Base-by-base conservation (phyloP, 2,888 invertebrate species). In the Platycheirus albimanus region DNA sequence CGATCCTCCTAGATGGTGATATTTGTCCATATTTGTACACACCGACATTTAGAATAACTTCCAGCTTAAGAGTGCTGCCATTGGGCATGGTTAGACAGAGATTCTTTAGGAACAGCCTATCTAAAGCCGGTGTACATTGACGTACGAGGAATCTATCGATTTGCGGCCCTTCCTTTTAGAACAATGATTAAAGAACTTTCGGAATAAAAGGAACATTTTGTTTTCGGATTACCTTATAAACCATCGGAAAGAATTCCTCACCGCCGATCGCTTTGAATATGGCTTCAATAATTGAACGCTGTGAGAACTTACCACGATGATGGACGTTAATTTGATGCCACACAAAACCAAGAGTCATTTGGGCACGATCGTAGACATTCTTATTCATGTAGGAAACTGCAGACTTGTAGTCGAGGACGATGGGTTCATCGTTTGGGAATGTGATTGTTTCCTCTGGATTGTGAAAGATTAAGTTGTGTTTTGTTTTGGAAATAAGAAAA, bases 271-370 rank as follows among this genome's bases (percentile, higher is more conserved):
- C 86, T 24, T 87, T 86, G 45, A 86, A 90, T 15, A 90, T 71
- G 0, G 85, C 87, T 17, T 87, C 87, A 0, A 89, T 33, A 0
- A 89, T 86, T 4, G 87, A 8, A 15, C 86, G 67, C 10, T 86
- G 85, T 0, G 87, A 84, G 45, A 87, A 85, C 2, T 15, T 85
- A 0, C 87, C 88, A 15, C 85, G 79, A 66, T 90, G 90, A 33
- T 87, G 85, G 2, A 89, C 87, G 1, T 85, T 43, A 24, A 90
- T 85, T 61, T 88, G 87, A 61, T 89, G 88, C 90, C 90, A 90
- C 2, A 87, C 86, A 28, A 85, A 87, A 0, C 87, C 86, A 5
- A 85, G 66, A 30, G 86, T 87, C 64, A 88, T 87, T 0, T 85
- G 58, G 3, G 86, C 79, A 0, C 72, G 11, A 36, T 87, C 87